Base-by-base conservation (phyloP, 1,140 invertebrate species). In the Eufriesea mexicana region DNA sequence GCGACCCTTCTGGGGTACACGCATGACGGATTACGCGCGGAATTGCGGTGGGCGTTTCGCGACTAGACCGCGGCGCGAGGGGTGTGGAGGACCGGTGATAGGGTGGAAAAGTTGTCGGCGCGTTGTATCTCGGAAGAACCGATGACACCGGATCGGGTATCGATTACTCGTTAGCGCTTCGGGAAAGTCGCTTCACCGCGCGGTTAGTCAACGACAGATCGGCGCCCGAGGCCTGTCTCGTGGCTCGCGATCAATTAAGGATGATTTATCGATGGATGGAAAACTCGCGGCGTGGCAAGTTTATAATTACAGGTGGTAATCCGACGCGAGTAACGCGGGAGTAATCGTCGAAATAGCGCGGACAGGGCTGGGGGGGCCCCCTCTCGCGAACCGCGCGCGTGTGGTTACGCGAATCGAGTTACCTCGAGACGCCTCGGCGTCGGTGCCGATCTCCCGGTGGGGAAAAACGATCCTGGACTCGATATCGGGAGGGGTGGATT, bases 1-100 rank as follows among this genome's bases (percentile, higher is more conserved):
- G n/a, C n/a, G n/a, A n/a, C n/a, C n/a, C n/a, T n/a, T n/a, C n/a
- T n/a, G 14, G 72, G 49, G 49, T 82, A 67, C 51, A 20, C 4
- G 1, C 4, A 42, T 82, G 71, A 76, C 72, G 62, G 72, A 82
- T 76, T 76, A 74, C 62, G 42, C 18, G 42, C 14, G 4, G 73
- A 82, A 82, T 66, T 67, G 35, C 61, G 35, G 4, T 25, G n/a
- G 49, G 16, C 79, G 49, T 64, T 72, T 61, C 9, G 16, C 20
- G 25, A 49, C 51, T 20, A 51, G n/a, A 35, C 66, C 23, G 16
- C 12, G 42, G n/a, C n/a, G 7, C 35, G 25, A 35, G 16, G 16
- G 25, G 18, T 35, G 16, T 23, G 20, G 12, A 20, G 9, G 10
- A 2, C 10, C 5, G 23, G 18, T 10, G 45, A 49, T 8, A 2